Evolutionary conservation across 37 sponge, comb jelly and placozoan genomes (phyloP).

Genomic region (Agelas oroides): DNA sequence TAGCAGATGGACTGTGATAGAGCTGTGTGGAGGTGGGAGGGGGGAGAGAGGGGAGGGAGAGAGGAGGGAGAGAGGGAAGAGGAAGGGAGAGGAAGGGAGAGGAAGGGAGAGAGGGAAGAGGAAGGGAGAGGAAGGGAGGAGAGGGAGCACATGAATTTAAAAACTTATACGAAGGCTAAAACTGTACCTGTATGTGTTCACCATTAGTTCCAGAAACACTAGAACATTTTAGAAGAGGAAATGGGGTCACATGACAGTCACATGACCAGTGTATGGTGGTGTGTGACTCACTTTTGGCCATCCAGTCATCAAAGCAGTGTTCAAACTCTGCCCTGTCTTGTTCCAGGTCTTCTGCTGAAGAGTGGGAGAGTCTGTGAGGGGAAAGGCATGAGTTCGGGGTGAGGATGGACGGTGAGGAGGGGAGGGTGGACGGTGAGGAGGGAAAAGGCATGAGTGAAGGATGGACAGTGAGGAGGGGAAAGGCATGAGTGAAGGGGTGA

Average conservation of each 20-base stretch:
- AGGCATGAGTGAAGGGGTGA: no score
- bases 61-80: neutral
- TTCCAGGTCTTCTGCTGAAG: conserved; percentile 26
- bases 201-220: conserved; percentile 80
- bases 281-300: conserved; percentile 37
- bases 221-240: neutral
- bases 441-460: no score
- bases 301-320: conserved; percentile 13
- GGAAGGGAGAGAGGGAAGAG: no score
- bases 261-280: neutral
- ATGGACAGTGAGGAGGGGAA: no score
- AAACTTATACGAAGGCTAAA: no score
- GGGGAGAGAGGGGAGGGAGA: neutral
- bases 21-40: neutral
- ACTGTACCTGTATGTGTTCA: conserved; percentile 50
- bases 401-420: no score
- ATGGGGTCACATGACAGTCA: neutral
- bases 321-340: conserved; percentile 53
- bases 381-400: no score
- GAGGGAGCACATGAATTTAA: no score
- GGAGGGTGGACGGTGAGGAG: no score
- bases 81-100: neutral
- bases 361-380: conserved; percentile 4
- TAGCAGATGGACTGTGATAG: conserved; percentile 36
- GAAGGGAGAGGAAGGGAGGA: no score